Evolutionary conservation across 2,888 invertebrate genomes (phyloP).

Genomic region (Polyommatus iphigenia): DNA sequence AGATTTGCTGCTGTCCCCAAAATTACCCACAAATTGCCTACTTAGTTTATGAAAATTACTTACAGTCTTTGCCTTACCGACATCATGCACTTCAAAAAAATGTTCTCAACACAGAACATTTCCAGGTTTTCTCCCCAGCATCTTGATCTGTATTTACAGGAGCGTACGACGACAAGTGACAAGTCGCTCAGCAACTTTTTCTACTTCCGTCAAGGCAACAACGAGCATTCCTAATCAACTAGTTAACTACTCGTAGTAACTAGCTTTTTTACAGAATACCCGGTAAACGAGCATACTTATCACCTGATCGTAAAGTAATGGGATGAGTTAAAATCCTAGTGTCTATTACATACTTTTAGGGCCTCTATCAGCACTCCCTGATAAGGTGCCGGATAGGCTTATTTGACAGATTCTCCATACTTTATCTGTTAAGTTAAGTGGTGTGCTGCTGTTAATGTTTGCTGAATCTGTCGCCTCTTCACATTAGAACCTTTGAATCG

Average conservation of each 20-base stretch:
- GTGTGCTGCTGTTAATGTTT: too few relatives aligned
- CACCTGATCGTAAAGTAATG: background rate
- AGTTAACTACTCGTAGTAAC: background rate
- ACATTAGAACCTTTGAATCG: too few relatives aligned
- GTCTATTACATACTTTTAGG: too few relatives aligned
- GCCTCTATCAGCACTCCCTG: too few relatives aligned
- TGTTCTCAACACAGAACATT: background rate
- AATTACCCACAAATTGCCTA: too few relatives aligned
- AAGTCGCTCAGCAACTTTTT: background rate
- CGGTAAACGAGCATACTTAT: background rate
- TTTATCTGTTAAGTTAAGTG: too few relatives aligned
- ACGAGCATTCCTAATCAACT: background rate
- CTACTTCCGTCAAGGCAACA: slow-evolving; percentile 12
- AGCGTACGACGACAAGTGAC: background rate
- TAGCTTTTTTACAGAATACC: background rate
- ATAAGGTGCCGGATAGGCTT: too few relatives aligned
- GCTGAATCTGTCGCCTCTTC: background rate
- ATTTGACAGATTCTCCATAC: too few relatives aligned
- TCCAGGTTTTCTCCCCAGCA: background rate
- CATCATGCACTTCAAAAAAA: background rate
- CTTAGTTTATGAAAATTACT: too few relatives aligned
- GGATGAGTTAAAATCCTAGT: background rate
- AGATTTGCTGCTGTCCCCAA: too few relatives aligned
- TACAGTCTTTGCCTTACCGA: too few relatives aligned
- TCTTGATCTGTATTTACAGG: background rate